These are phyloP conservation scores for Eunapius fragilis DNA, from an alignment of 37 sponge, comb jelly and placozoan species.

Conservation along the genomic window DNA sequence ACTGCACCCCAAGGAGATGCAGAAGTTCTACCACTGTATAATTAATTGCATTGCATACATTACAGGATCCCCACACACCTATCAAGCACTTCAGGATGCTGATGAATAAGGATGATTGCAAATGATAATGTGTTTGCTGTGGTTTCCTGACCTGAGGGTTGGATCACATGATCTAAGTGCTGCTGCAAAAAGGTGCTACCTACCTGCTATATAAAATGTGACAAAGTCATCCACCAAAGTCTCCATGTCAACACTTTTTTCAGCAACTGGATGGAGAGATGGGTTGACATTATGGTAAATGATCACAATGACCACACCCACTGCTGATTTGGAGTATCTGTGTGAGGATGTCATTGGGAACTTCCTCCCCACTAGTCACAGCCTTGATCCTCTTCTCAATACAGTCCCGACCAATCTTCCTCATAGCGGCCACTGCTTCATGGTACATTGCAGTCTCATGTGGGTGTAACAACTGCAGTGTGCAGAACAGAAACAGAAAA, in stretches of 20 bases:
- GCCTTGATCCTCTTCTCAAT: not conserved
- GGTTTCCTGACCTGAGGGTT: not conserved
- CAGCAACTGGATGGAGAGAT: not conserved
- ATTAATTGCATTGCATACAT: too few species aligned
- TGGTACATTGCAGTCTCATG: not conserved
- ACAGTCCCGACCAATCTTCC: not conserved
- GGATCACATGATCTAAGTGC: not conserved
- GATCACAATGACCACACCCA: not conserved
- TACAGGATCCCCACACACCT: not conserved
- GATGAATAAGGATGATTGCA: not conserved
- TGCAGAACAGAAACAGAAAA: too few species aligned
- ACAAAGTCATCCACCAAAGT: constrained; percentile 3
- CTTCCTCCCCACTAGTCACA: not conserved
- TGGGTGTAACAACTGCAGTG: not conserved
- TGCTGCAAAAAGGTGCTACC: not conserved
- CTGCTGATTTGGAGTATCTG: not conserved
- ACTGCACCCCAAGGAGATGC: too few species aligned
- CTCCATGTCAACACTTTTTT: not conserved
- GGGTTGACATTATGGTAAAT: not conserved
- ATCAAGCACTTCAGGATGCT: not conserved
- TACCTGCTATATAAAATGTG: not conserved
- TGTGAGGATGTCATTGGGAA: not conserved
- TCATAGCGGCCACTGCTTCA: not conserved
- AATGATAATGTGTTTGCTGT: not conserved
- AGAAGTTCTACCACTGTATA: too few species aligned